Base-by-base conservation (phyloP, 2,113 vertebrate species). In the Mixornis gularis region DNA sequence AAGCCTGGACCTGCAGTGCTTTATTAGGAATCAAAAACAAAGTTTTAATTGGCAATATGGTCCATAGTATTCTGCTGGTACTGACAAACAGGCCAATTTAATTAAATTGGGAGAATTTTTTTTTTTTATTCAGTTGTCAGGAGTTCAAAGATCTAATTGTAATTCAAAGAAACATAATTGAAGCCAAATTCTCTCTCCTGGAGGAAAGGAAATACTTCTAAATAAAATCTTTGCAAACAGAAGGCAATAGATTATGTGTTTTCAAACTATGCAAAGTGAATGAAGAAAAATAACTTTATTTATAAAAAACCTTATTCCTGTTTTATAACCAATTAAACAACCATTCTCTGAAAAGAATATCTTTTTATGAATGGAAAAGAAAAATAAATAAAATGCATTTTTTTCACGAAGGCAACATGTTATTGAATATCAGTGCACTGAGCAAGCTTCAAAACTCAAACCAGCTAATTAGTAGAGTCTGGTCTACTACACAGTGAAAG, bases 101-200 rank as follows among this genome's bases (percentile, higher is more conserved):
- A 93, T 92, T 49, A 82, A 80, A 78, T 58, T 66, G 69, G 15
- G 62, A 64, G 27, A 24, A 7, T 7, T 36, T 32, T 58, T 91
- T 59, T 93, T 91, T 68, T 94, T 83, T 65, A 70, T 95, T 90
- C 60, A 58, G 24, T n/a, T 92, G 30, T 73, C 79, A 70, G 43
- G 58, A 72, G 68, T 84, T 95, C 81, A 88, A 46, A 87, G 32
- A 58, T 86, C 44, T 90, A 91, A 77, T 24, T 95, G 52, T 64
- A 86, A 73, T 91, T 92, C 76, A 69, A 65, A 91, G 72, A 46
- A 84, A 81, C 15, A 17, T 36, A 88, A 87, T 53, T 64, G 56
- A 78, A 77, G 53, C 43, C 43, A 83, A 40, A 52, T 91, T 88
- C 11, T 76, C 16, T 44, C 52, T 84, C 41, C 41, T 79, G 30